phyloP scores from a whole-genome alignment of 2,888 invertebrate genomes.

The Pandemis heparana region DNA sequence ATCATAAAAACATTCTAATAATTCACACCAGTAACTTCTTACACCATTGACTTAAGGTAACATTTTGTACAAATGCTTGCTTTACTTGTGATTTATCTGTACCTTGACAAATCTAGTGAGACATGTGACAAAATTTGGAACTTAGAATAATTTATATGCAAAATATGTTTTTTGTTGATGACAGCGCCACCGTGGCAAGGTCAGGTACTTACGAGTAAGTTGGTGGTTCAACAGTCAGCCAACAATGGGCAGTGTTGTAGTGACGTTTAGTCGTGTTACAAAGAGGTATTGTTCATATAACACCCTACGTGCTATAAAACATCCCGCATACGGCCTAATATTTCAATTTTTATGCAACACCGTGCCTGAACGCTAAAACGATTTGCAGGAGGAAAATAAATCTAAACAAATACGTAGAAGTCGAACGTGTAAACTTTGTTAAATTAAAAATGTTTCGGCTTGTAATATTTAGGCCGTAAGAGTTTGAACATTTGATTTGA shows the following conservation, averaged over 20 bases:
- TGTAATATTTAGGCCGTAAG: background rate
- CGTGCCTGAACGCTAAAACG: slow-evolving; percentile 6
- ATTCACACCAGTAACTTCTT: slow-evolving; percentile 6
- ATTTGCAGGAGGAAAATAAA: slow-evolving; percentile 21
- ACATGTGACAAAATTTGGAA: slow-evolving; percentile 13
- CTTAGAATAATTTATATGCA: background rate
- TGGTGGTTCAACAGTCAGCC: slow-evolving; percentile 28
- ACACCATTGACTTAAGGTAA: background rate
- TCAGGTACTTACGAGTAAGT: slow-evolving; percentile 32
- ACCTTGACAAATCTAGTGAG: background rate
- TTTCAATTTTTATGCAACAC: slow-evolving; percentile 49
- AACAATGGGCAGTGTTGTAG: slow-evolving; percentile 51
- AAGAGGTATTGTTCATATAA: slow-evolving; percentile 56
- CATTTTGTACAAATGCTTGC: background rate
- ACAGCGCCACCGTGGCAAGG: slow-evolving; percentile 10
- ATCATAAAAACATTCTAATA: background rate
- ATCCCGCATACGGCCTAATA: slow-evolving; percentile 49
- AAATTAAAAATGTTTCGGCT: background rate
- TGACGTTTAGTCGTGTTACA: slow-evolving; percentile 43
- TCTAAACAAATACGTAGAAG: slow-evolving; percentile 17
- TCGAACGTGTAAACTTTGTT: slow-evolving; percentile 22
- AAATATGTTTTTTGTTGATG: slow-evolving; percentile 8
- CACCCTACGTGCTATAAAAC: slow-evolving; percentile 51
- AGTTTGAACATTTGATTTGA: background rate
- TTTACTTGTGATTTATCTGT: background rate